Percentiles rank a stretch among this genome's conserved stretches.
phyloP scores from a whole-genome alignment of 2,888 invertebrate species.

The Homarus gammarus region DNA sequence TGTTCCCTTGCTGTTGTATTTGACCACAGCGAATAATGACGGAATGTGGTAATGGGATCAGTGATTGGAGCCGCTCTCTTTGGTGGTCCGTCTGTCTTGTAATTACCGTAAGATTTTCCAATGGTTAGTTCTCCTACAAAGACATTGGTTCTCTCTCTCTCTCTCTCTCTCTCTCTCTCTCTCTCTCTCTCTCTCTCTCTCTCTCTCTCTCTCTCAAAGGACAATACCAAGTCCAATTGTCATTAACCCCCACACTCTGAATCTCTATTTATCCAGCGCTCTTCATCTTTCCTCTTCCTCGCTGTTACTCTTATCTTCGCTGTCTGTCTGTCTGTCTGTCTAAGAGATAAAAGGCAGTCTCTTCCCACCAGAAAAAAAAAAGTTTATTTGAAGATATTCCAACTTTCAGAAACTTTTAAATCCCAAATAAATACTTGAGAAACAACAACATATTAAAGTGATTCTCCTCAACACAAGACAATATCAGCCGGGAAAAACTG shows the following conservation, averaged over 20 bases:
- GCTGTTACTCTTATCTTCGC: neutral
- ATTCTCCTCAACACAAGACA: neutral
- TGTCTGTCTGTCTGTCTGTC: too few species aligned
- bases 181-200: conserved; percentile 1
- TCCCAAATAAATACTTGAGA: neutral
- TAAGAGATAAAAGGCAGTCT: neutral
- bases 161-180: conserved; percentile 20
- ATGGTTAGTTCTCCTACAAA: neutral
- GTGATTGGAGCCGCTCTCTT: neutral
- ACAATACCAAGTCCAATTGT: conserved; percentile 13
- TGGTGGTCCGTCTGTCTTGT: neutral
- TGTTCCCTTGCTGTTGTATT: neutral
- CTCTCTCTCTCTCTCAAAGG: neutral
- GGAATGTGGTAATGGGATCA: conserved; percentile 11
- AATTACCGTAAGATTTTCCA: neutral
- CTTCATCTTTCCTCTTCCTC: neutral
- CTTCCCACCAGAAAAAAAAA: neutral
- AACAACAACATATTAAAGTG: neutral
- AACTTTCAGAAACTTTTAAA: neutral
- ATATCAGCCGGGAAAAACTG: conserved; percentile 3
- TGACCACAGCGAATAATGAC: neutral
- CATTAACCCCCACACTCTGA: conserved; percentile 2
- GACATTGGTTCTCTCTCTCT: conserved; percentile 2
- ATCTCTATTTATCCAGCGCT: neutral
- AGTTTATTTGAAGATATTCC: neutral